A percentile compares a stretch with the other conserved stretches of the same genome.
Evolutionary conservation across 2,797 vertebrate species (phyloP).

Genomic region (Rhincodon typus): DNA sequence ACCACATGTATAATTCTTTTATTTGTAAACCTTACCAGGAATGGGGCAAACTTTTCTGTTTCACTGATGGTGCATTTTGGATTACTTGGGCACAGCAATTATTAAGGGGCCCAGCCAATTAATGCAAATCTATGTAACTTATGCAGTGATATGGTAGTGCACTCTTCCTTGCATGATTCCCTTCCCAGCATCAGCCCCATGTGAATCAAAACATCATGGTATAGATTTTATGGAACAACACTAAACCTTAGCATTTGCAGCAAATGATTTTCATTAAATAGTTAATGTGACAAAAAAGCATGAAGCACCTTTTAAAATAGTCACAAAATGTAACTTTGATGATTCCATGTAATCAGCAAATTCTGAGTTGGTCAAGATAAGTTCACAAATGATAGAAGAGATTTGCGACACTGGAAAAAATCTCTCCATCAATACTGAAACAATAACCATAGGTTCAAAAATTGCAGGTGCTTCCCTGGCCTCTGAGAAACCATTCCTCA

Average conservation of each 20-base stretch:
- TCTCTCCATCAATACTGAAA: background rate
- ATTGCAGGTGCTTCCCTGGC: slow-evolving; percentile 31
- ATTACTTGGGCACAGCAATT: background rate
- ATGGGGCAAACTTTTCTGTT: background rate
- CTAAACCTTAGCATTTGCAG: background rate
- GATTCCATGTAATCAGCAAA: background rate
- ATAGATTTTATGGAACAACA: background rate
- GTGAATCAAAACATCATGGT: background rate
- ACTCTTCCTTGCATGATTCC: background rate
- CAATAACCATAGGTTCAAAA: background rate
- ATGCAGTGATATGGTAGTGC: too few relatives aligned
- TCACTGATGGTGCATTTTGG: background rate
- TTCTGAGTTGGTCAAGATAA: slow-evolving; percentile 23
- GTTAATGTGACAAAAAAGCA: background rate
- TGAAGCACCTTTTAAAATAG: background rate
- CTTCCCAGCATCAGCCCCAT: background rate
- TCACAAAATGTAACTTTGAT: background rate
- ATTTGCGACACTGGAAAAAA: background rate
- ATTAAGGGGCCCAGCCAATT: background rate
- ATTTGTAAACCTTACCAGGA: background rate
- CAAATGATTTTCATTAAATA: background rate
- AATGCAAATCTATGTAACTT: background rate
- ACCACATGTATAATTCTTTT: background rate
- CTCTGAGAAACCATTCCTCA: slow-evolving; percentile 28
- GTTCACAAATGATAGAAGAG: background rate